Evolutionary conservation across 2,888 invertebrate genomes (phyloP).

Genomic region (Lasioglossum leucozonium): DNA sequence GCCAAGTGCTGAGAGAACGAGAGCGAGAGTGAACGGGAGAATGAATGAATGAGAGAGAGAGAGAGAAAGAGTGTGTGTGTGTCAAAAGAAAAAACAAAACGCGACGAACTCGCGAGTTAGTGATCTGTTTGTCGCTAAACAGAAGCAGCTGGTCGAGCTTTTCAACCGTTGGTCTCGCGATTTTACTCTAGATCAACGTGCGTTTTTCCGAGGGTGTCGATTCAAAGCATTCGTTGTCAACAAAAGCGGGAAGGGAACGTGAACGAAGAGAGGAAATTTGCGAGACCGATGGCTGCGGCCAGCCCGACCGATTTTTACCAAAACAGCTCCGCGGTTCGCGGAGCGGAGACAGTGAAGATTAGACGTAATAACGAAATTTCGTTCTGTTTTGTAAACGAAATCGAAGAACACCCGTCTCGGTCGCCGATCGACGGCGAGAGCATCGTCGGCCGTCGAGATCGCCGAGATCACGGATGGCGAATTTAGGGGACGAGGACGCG

Average conservation of each 20-base stretch:
- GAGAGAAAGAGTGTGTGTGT: constrained; percentile 20
- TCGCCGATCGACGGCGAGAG: constrained; percentile 7
- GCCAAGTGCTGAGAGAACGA: constrained; percentile 14
- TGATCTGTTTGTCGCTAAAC: constrained; percentile 40
- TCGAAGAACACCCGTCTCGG: constrained; percentile 24
- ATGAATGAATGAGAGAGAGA: neutral
- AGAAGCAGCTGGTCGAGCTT: constrained; percentile 34
- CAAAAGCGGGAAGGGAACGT: neutral
- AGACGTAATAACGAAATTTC: constrained; percentile 63
- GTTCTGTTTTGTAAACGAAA: constrained; percentile 63
- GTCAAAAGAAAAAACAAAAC: constrained; percentile 21
- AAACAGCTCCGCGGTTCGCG: constrained; percentile 69
- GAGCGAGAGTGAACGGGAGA: neutral
- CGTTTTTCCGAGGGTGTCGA: neutral
- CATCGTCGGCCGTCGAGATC: neutral
- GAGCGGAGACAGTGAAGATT: constrained; percentile 65
- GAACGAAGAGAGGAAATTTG: neutral
- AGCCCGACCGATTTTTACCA: constrained; percentile 76
- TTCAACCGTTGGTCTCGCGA: constrained; percentile 35
- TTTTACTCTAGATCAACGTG: constrained; percentile 2
- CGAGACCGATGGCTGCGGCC: constrained; percentile 41
- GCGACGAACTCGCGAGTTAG: constrained; percentile 40
- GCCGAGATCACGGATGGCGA: constrained; percentile 28
- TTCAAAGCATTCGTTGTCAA: neutral
- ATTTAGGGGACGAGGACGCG: constrained; percentile 52